Conservation (phyloP, 2,888 invertebrate genomes). For the Trissoscelio sp. region DNA sequence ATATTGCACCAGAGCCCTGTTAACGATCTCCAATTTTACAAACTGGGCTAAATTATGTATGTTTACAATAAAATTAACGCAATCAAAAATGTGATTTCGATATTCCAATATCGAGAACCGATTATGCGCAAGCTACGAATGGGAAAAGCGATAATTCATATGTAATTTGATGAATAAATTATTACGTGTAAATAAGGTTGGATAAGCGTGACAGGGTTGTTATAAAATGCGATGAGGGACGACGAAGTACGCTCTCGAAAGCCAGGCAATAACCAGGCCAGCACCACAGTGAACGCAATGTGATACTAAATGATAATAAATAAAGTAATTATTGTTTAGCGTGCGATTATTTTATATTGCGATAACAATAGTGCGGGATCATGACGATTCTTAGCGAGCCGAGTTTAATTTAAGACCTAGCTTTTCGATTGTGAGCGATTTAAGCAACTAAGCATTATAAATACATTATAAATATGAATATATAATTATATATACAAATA, state of each 20-base stretch:
- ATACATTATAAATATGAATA: constrained; percentile 60
- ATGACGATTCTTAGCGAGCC: constrained; percentile 64
- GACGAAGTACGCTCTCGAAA: constrained; percentile 70
- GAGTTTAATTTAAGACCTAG: constrained; percentile 67
- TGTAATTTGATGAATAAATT: constrained; percentile 45
- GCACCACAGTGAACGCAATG: constrained; percentile 83
- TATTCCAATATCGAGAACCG: constrained; percentile 47
- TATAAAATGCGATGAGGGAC: constrained; percentile 53
- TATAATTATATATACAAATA: constrained; percentile 50
- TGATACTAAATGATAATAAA: constrained; percentile 83
- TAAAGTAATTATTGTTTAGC: constrained; percentile 82
- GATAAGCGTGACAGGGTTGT: constrained; percentile 53
- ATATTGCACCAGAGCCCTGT: constrained; percentile 46
- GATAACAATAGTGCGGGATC: constrained; percentile 71
- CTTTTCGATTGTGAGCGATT: constrained; percentile 65
- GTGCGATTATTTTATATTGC: constrained; percentile 76
- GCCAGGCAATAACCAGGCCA: constrained; percentile 80
- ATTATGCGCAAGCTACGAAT: constrained; percentile 23
- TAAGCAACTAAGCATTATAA: constrained; percentile 64
- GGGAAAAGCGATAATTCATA: constrained; percentile 10
- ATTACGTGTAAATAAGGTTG: constrained; percentile 47
- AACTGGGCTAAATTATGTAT: constrained; percentile 34
- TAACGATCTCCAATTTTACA: constrained; percentile 56
- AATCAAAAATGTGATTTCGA: constrained; percentile 61
- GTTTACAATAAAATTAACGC: constrained; percentile 37